phyloP scores from a whole-genome alignment of 2,888 invertebrate genomes.

The Ethmia dodecea region DNA sequence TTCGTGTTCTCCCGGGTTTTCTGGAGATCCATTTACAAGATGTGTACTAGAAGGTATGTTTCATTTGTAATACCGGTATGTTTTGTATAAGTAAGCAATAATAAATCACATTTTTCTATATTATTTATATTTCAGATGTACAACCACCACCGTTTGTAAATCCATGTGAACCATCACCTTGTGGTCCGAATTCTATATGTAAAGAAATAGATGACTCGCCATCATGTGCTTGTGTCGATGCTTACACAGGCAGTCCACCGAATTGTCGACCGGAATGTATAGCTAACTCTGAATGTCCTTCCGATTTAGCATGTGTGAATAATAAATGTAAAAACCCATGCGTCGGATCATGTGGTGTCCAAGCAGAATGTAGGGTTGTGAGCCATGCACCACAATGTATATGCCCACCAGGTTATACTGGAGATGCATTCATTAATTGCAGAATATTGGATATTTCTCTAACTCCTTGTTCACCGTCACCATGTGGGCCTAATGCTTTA shows the following conservation, averaged over 20 bases:
- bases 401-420: conserved; percentile 80
- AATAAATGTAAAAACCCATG: conserved; percentile 87
- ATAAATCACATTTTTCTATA: too few species aligned
- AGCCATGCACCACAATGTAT: conserved; percentile 87
- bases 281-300: conserved; percentile 84
- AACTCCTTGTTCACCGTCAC: conserved; percentile 82
- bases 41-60: conserved; percentile 79
- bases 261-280: conserved; percentile 86
- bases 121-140: conserved; percentile 39
- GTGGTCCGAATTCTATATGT: conserved; percentile 84
- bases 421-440: conserved; percentile 81
- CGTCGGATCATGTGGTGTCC: conserved; percentile 83
- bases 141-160: conserved; percentile 46
- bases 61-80: too few species aligned
- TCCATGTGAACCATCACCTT: conserved; percentile 86
- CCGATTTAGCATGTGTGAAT: conserved; percentile 83
- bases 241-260: conserved; percentile 83
- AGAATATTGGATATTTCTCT: conserved; percentile 60
- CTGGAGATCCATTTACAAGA: conserved; percentile 85
- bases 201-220: conserved; percentile 78
- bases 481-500: conserved; percentile 85
- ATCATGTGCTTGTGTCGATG: conserved; percentile 84
- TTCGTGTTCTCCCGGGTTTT: conserved; percentile 80
- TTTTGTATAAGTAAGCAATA: too few species aligned
- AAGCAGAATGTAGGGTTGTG: conserved; percentile 83